Evolutionary conservation across 1,140 invertebrate species (phyloP).

Genomic region (Neodiprion virginianus): DNA sequence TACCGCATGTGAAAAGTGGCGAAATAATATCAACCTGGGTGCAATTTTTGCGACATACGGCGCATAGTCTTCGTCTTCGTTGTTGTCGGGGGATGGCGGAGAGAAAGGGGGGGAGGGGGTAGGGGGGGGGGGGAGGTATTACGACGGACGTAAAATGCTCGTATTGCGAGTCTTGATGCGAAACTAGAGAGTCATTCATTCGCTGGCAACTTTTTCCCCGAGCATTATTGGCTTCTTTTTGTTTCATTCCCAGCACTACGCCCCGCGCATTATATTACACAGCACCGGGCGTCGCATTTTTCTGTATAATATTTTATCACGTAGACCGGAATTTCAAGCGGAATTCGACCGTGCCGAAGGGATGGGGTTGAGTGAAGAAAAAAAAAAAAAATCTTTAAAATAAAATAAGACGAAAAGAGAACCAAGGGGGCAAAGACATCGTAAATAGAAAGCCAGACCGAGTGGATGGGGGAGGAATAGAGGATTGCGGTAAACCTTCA

Average conservation of each 20-base stretch:
- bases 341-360: no score
- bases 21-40: neutral
- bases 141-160: neutral
- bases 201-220: neutral
- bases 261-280: no score
- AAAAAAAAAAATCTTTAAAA: neutral
- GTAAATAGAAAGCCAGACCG: conserved; percentile 14
- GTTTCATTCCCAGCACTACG: no score
- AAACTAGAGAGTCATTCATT: neutral
- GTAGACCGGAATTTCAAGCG: no score
- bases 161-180: neutral
- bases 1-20: neutral
- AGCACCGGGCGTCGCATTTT: no score
- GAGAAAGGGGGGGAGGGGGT: no score
- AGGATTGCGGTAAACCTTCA: conserved; percentile 8
- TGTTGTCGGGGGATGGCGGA: neutral
- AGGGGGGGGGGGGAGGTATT: neutral
- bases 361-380: neutral
- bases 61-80: neutral
- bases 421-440: conserved; percentile 11
- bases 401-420: neutral
- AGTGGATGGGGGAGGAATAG: neutral
- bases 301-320: no score
- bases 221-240: no score
- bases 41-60: neutral